A percentile compares a stretch with the other conserved stretches of the same genome.
Evolutionary conservation across 2,888 invertebrate species (phyloP).

Genomic region (Peribatodes rhomboidaria): DNA sequence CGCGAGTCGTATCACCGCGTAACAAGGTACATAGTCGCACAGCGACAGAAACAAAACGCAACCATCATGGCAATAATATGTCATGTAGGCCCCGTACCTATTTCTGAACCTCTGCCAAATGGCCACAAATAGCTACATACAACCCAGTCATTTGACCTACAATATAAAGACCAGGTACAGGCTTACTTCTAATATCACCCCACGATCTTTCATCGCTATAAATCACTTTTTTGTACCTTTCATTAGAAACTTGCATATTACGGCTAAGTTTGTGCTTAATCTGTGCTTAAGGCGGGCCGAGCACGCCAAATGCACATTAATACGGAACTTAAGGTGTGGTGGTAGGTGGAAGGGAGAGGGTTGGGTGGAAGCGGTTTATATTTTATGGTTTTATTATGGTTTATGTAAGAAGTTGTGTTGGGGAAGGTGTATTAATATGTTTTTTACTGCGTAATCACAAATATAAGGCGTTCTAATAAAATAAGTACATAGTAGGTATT

Average conservation of each 20-base stretch:
- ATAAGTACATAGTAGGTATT: background rate
- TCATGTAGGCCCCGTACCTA: no score
- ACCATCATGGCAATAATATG: no score
- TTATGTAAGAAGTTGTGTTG: slow-evolving; percentile 24
- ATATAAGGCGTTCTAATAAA: background rate
- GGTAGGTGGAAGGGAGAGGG: slow-evolving; percentile 28
- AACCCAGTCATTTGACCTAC: slow-evolving; percentile 21
- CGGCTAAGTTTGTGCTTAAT: slow-evolving; percentile 72
- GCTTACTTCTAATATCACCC: slow-evolving; percentile 46
- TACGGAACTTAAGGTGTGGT: slow-evolving; percentile 66
- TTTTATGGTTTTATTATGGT: slow-evolving; percentile 25
- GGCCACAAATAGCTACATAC: background rate
- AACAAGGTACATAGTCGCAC: no score
- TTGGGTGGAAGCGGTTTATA: slow-evolving; percentile 23
- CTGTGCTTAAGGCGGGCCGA: slow-evolving; percentile 68
- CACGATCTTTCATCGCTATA: slow-evolving; percentile 56
- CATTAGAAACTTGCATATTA: slow-evolving; percentile 60
- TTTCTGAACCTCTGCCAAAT: slow-evolving; percentile 3
- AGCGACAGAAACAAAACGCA: no score
- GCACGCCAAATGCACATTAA: slow-evolving; percentile 83
- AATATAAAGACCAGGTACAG: slow-evolving; percentile 28
- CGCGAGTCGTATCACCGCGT: no score
- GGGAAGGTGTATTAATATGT: slow-evolving; percentile 21
- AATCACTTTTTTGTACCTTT: slow-evolving; percentile 55
- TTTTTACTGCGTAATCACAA: slow-evolving; percentile 14